Evolutionary conservation across 2,888 invertebrate genomes (phyloP), one percentile per base, ranked within the genome.

Genomic region (Lasioglossum oenotherae): DNA sequence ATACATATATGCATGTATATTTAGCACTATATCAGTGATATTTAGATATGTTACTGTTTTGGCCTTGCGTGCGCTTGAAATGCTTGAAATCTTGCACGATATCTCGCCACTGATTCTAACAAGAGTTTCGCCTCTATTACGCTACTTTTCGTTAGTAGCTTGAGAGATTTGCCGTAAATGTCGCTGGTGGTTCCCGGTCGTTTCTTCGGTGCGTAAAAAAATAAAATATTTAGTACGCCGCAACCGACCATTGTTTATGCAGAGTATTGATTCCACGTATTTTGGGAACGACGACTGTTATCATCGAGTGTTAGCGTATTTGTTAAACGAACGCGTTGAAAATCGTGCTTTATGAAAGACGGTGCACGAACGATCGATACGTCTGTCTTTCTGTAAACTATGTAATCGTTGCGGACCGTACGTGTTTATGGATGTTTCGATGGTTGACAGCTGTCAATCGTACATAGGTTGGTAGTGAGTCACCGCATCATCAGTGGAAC

Each of bases 371-470:
- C 87, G 89, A 91, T 91, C 91, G 82, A 91, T 91, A 92, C 80
- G 80, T 73, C 82, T 72, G 83, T 84, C 88, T 84, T 87, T 87
- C 85, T 90, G 69, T 86, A 76, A 87, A 83, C 82, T 82, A 85
- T 89, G 88, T 83, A 86, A 86, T 85, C 86, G 81, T 86, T 78
- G 74, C 84, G 84, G 69, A 44, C 84, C 41, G 75, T 90, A 87
- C 85, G 85, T 92, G 88, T 91, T 91, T 92, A 91, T 86, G 75
- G 82, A 87, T 81, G 87, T 86, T 82, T 85, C 82, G 78, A 86
- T 87, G 90, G 87, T 89, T 92, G 92, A 92, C 92, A 92, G 92
- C 92, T 92, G 92, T 91, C 91, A 92, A 86, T 92, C 72, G 80
- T 53, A 75, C 86, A 82, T 91, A 91, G 86, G 85, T 90, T 88